Base-by-base conservation (phyloP, 2,113 vertebrate species). In the Laticauda laticaudata region DNA sequence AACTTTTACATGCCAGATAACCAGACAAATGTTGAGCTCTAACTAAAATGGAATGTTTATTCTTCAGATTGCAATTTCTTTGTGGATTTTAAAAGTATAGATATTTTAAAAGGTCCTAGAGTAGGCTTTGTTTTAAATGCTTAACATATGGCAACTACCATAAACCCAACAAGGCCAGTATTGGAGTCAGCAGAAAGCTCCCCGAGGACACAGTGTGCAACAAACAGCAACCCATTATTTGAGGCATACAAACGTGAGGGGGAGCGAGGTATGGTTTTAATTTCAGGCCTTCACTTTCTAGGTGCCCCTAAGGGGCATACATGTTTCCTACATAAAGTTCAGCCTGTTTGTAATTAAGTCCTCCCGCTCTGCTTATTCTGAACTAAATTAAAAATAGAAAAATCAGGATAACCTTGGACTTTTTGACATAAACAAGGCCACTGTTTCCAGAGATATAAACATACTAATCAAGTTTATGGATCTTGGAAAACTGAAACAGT, bases 311-410 rank as follows among this genome's bases (percentile, higher is more conserved):
- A 96, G 97, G 96, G 97, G 95, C 15, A 20, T 94, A 94, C 94
- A 94, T 96, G 96, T 97, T 98, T 98, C 96, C 97, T 97, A 98
- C 96, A 97, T 97, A 97, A 97, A 97, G 97, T 97, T 96, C 95
- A 95, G 95, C 97, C 98, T 98, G 97, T 97, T 98, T 97, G 97
- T 95, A 97, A 97, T 98, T 97, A 98, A 97, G 94, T 89, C 75
- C 96, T 93, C 97, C 96, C 95, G 97, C 96, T 98, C 96, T 97
- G 97, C 97, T 97, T 98, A 98, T 97, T 97, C 97, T 97, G 93
- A 89, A 97, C 95, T 12, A 97, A 97, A 98, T 98, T 98, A 98
- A 98, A 98, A 98, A 98, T 98, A 98, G 97, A 88, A 94, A 97
- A 97, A 96, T 97, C 96, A 97, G 94, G 94, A 97, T 97, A 97